A percentile compares a stretch with the other conserved stretches of the same genome.
These are phyloP conservation scores for Tethea ocularis DNA, from an alignment of 2,888 invertebrate genomes.

Conservation along the genomic window DNA sequence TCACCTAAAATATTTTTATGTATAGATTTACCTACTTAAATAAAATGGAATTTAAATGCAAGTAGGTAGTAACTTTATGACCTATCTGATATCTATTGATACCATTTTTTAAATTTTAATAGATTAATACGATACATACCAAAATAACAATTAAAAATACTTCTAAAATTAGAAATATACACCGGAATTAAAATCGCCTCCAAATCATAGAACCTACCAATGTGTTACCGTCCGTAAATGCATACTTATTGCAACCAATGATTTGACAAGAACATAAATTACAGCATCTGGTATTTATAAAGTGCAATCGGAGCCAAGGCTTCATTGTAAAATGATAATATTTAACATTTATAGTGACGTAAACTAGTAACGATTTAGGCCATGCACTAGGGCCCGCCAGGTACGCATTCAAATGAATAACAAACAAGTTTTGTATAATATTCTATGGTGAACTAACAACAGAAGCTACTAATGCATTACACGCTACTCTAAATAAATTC, in stretches of 20 bases:
- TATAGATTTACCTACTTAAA: too few relatives aligned
- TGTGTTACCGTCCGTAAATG: neutral
- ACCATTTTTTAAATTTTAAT: too few relatives aligned
- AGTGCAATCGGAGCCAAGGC: slow-evolving; percentile 6
- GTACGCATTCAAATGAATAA: slow-evolving; percentile 2
- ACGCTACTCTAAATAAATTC: neutral
- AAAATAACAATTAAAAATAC: too few relatives aligned
- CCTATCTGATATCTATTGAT: too few relatives aligned
- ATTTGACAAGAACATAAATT: neutral
- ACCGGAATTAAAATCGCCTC: neutral
- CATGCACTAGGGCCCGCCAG: slow-evolving; percentile 12
- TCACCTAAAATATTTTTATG: too few relatives aligned
- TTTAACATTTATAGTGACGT: slow-evolving; percentile 21
- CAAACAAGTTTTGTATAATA: neutral
- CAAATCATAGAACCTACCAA: too few relatives aligned
- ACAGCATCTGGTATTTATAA: slow-evolving; percentile 6
- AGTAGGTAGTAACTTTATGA: too few relatives aligned
- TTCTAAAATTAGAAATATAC: too few relatives aligned
- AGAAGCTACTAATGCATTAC: neutral
- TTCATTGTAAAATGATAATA: slow-evolving; percentile 7
- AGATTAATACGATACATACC: too few relatives aligned
- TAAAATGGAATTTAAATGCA: too few relatives aligned
- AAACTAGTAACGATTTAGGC: slow-evolving; percentile 22
- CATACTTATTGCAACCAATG: neutral
- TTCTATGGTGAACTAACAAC: neutral